Conservation (phyloP, 1,140 invertebrate genomes). For the Trissolcus basalis region DNA sequence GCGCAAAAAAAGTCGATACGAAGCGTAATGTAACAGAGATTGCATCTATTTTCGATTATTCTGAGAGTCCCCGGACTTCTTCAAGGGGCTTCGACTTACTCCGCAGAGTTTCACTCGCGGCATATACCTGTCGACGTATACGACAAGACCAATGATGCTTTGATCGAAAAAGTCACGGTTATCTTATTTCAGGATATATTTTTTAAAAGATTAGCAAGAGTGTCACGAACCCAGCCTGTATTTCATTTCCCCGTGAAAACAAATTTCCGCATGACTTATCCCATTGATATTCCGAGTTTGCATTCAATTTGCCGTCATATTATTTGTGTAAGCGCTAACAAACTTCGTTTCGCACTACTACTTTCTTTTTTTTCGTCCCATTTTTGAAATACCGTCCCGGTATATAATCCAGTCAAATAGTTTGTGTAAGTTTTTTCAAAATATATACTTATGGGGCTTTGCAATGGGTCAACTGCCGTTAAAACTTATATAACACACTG, state of each 20-base stretch:
- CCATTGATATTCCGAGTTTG: slow-evolving; percentile 39
- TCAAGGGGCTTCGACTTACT: slow-evolving; percentile 35
- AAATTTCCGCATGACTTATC: slow-evolving; percentile 13
- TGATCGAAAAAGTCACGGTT: slow-evolving; percentile 56
- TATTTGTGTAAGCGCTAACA: slow-evolving; percentile 33
- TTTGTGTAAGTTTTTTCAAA: too few relatives aligned
- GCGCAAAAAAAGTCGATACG: slow-evolving; percentile 55
- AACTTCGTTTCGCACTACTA: slow-evolving; percentile 10
- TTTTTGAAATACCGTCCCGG: too few relatives aligned
- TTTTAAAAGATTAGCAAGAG: slow-evolving; percentile 49
- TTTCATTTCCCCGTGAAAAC: slow-evolving; percentile 19
- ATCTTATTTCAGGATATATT: slow-evolving; percentile 44
- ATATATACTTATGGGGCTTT: background rate
- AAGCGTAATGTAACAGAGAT: slow-evolving; percentile 60
- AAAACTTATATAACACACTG: background rate
- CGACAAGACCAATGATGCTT: slow-evolving; percentile 53
- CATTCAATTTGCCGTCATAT: slow-evolving; percentile 43
- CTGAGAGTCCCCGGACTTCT: slow-evolving; percentile 50
- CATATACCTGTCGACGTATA: slow-evolving; percentile 48
- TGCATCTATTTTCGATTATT: slow-evolving; percentile 63
- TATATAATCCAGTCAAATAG: too few relatives aligned
- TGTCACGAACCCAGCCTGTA: slow-evolving; percentile 28
- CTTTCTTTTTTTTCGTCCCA: too few relatives aligned
- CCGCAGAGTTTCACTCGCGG: slow-evolving; percentile 49
- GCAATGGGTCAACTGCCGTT: background rate